Conservation (phyloP, 2,113 vertebrate genomes). For the Chinchilla lanigera region DNA sequence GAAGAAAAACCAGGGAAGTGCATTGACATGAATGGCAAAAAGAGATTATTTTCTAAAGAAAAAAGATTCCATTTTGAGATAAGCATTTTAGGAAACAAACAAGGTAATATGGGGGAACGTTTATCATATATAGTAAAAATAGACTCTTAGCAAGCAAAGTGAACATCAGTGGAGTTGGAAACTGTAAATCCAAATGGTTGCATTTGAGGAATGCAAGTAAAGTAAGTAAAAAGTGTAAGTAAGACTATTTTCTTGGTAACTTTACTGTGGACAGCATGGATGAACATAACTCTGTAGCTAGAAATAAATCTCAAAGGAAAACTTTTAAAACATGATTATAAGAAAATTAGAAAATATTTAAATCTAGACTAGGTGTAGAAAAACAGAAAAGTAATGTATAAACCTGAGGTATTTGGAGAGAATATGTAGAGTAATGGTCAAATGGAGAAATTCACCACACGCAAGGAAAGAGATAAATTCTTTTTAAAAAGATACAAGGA, state of each 20-base stretch:
- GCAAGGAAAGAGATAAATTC: not conserved
- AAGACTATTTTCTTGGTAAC: not conserved
- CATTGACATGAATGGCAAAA: not conserved
- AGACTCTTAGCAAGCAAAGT: not conserved
- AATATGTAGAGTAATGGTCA: not conserved
- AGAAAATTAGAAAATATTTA: not conserved
- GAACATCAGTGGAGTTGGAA: not conserved
- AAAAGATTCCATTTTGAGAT: not conserved
- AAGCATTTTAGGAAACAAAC: not conserved
- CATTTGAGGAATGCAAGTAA: not conserved
- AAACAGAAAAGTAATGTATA: not conserved
- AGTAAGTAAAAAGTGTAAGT: not conserved
- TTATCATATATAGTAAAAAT: not conserved
- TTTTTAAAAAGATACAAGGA: not conserved
- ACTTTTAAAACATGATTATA: not conserved
- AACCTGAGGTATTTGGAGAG: not conserved
- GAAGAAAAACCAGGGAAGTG: not conserved
- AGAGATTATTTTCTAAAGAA: not conserved
- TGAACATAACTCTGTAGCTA: not conserved
- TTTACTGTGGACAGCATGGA: not conserved
- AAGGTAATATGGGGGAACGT: not conserved
- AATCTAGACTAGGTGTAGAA: not conserved
- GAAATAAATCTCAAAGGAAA: not conserved
- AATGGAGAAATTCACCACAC: not conserved
- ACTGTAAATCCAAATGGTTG: not conserved